Evolutionary conservation across 53 echinoderm and acorn worm genomes (phyloP), one percentile per base, ranked within the genome.

Genomic region (Mesocentrotus franciscanus): DNA sequence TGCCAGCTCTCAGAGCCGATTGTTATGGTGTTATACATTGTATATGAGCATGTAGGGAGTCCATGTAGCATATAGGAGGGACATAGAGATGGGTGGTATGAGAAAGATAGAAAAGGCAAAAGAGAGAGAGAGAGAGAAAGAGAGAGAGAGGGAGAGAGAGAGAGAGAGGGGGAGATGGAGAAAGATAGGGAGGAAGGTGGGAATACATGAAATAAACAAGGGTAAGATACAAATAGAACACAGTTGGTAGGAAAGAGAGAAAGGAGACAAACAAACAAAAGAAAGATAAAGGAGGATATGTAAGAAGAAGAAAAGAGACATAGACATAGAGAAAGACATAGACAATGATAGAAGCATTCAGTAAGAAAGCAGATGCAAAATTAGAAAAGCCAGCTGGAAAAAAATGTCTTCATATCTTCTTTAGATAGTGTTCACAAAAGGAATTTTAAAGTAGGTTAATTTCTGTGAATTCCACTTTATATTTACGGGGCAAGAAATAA

Each of bases 91-190:
- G 27, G 60, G 24, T 30, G 2, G 59, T n/a, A 34, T 7, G 22
- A 78, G 34, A 32, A 14, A n/a, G 6, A n/a, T 29, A n/a, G 78
- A 78, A 24, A 78, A 34, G 29, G 30, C 30, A 78, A 78, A 2
- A n/a, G 35, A 78, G 78, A 78, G 78, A 27, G 78, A 78, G 78
- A 78, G 78, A 78, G 78, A 78, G 34, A 1, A 29, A 78, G 33
- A 6, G 33, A 78, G 78, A n/a, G 0, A 78, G 35, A 24, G 29
- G 29, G 78, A 78, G 9, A 78, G 29, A 78, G 29, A 78, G 26
- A 60, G 30, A 59, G 89, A 58, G 13, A 58, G 59, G 8, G 60
- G 60, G 89, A 59, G 59, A 58, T 10, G 60, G 10, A n/a, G 15
- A 26, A 1, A 59, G 18, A 15, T 0, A 27, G 15, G 26, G 27